phyloP scores from a whole-genome alignment of 92 coral and sea anemone species.

The Porites divaricata region DNA sequence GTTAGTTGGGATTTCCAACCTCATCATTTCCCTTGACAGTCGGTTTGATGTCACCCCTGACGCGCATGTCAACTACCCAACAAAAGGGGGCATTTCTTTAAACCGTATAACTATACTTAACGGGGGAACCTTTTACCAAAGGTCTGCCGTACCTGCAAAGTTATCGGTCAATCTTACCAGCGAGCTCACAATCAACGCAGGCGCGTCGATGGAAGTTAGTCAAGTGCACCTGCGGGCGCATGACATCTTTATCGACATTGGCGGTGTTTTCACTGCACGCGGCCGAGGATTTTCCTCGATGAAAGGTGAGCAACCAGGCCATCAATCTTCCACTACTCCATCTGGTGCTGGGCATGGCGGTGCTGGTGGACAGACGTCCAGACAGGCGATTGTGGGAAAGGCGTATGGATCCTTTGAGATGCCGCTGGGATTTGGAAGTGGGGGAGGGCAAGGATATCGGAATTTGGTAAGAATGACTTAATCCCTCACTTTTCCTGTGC shows the following conservation, averaged over 20 bases:
- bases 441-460: conserved; percentile 89
- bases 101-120: conserved; percentile 76
- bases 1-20: conserved; percentile 72
- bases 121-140: conserved; percentile 89
- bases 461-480: conserved; percentile 66
- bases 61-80: conserved; percentile 78
- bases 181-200: conserved; percentile 82
- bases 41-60: conserved; percentile 79
- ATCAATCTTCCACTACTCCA: conserved; percentile 68
- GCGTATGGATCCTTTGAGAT: conserved; percentile 85
- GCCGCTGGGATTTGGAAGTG: conserved; percentile 91
- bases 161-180: conserved; percentile 56
- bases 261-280: conserved; percentile 80
- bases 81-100: conserved; percentile 52
- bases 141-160: conserved; percentile 54
- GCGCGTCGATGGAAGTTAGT: conserved; percentile 79
- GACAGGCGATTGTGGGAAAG: conserved; percentile 77
- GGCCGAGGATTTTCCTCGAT: conserved; percentile 85
- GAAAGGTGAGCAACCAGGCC: conserved; percentile 81
- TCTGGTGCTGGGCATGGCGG: conserved; percentile 99
- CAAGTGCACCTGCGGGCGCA: conserved; percentile 76
- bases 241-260: conserved; percentile 80
- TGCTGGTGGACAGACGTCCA: conserved; percentile 88
- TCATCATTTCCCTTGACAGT: conserved; percentile 76
- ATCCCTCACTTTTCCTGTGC: background rate